Base-by-base conservation (phyloP, 2,888 invertebrate species). In the Acheta domesticus region DNA sequence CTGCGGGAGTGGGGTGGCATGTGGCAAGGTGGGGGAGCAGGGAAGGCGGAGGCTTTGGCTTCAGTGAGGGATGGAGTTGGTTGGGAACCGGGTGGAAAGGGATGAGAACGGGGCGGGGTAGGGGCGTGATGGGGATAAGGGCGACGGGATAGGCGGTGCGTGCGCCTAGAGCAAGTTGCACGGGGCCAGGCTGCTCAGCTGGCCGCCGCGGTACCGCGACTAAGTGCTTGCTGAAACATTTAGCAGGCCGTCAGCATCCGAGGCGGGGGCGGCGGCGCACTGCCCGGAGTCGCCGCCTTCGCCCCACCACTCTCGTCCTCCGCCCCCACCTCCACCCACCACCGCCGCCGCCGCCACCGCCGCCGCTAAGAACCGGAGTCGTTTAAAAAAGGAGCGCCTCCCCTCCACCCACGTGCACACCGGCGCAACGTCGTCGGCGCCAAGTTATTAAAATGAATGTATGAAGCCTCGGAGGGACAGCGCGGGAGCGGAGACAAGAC, bases 151-250 rank as follows among this genome's bases (percentile, higher is more conserved):
- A 3, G 23, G 23, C 23, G 23, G 23, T 23, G 23, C 23, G 23
- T 36, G 36, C 36, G 36, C 36, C 36, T 4, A 36, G 36, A 36
- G 36, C 36, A 36, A 36, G 36, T 8, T 36, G 36, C 8, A 36
- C 36, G 36, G 36, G 36, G 5, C 36, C 36, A 36, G 36, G 8
- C 36, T 36, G 36, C 36, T 36, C 36, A 36, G 36, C 36, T 36
- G 36, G 36, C 8, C 8, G 36, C n/a, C n/a, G n/a, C 36, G 36
- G 8, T 36, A 36, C 36, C 36, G 62, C 16, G 62, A 62, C 62
- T 62, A 62, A 62, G 62, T 62, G 62, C 62, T 62, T 62, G 62
- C 62, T 62, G 62, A 62, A 62, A 62, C 62, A 62, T 62, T 62
- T 62, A 62, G 16, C 62, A 62, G 62, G 62, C 16, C n/a, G 16